Base-by-base conservation (phyloP, 1,140 invertebrate species). In the Heterodera carotae region DNA sequence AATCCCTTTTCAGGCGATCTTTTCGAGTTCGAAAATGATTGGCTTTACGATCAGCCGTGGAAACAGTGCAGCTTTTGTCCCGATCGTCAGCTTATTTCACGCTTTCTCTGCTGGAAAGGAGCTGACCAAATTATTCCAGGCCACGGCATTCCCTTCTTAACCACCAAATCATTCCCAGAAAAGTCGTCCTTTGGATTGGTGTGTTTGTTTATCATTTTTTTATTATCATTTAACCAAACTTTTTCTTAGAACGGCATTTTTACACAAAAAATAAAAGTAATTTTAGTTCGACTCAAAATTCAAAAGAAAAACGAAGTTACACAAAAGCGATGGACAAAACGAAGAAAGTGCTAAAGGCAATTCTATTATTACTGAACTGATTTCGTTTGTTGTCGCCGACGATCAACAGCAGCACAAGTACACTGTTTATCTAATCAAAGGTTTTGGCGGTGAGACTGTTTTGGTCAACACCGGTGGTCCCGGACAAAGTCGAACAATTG, bases 1-100 rank as follows among this genome's bases (percentile, higher is more conserved):
- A n/a, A 31, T 66, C 27, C 1, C 8, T 66, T 31, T 66, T 62
- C 6, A 76, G 76, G 76, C 34, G 76, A 77, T 62, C 31, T 77
- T 25, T 77, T 77, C 53, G 76, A 77, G 72, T 64, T 29, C 39
- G 76, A 72, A 59, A 60, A 71, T 64, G 76, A 77, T 29, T 77
- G 76, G 76, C 22, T 73, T 29, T 29, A 4, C 22, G 69, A 71
- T 27, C 62, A 77, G 34, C 36, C 62, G 18, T 77, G 76, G 76
- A 69, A 71, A 77, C 36, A 34, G 15, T 29, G 27, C 53, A 69
- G 64, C 10, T 34, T 71, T 10, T 77, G 62, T 48, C 76, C 76
- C 22, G 69, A 34, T n/a, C 31, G 69, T 25, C 76, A 77, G 48
- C 33, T 71, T 2, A 33, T 77, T 12, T 56, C 69, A 29, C 59